Evolutionary conservation across 2,888 invertebrate genomes (phyloP), one percentile per base, ranked within the genome.

Genomic region (Ophioninae sp.): DNA sequence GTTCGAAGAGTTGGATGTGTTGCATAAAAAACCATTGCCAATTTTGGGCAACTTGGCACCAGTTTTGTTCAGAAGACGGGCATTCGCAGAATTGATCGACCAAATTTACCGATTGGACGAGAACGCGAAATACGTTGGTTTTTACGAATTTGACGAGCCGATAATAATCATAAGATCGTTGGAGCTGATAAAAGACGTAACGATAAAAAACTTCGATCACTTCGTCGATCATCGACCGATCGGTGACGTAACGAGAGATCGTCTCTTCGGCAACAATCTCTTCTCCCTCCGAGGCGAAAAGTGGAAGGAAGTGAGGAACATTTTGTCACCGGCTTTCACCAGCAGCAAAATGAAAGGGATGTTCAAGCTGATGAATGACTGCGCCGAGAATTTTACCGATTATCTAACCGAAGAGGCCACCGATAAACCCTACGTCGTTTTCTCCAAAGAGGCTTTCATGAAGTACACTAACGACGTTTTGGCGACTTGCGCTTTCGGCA

Each of bases 271-370:
- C 1, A 88, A 87, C 0, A 87, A 87, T 41, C 73, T 90, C 0
- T 88, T 90, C 59, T 84, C 83, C 0, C 69, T 90, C 0, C 81
- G 77, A 1, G 94, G 94, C 10, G 93, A 94, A 0, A 92, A 87
- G 89, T 94, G 94, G 94, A 92, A 93, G 0, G 93, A 93, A 5
- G 93, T 94, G 93, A 90, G 95, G 23, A 90, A 91, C 0, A 92
- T 94, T 0, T 86, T 95, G 30, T 94, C 94, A 30, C 95, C 95
- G 0, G 94, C 94, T 0, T 95, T 95, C 89, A 95, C 95, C 0
- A 92, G 94, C 7, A 94, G 94, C 73, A 95, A 95, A 89, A 94
- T 95, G 94, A 93, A 93, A 61, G 86, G 90, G 2, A 94, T 95
- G 94, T 92, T 94, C 87, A 93, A 93, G 0, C 91, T 94, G 77